Base-by-base conservation (phyloP, 2,113 vertebrate genomes). In the Acanthochromis polyacanthus region DNA sequence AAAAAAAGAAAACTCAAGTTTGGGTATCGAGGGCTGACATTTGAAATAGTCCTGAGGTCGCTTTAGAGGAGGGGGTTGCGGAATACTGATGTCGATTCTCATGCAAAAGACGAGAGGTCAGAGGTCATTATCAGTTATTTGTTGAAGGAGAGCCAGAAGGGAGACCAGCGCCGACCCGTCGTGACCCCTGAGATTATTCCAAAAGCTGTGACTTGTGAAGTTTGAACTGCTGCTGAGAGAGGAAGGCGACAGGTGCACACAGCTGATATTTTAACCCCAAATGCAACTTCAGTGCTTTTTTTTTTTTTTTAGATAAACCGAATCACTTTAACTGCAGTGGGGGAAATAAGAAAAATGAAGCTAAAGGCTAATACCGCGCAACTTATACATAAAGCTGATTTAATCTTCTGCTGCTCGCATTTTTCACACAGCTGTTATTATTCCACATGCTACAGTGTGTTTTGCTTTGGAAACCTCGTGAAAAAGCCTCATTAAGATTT, bases 81-180 rank as follows among this genome's bases (percentile, higher is more conserved):
- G 89, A 93, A 90, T 87, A 82, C 90, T 88, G 86, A 93, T 90
- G 94, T 90, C 89, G 89, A 96, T 97, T 97, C 92, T 96, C 80
- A 96, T 96, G 95, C 94, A 95, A 96, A 30, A 96, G 95, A 95
- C 22, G 16, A 64, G 75, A 84, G 94, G 93, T 93, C 93, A 94
- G 78, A 91, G 96, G 95, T 96, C 91, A 92, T 90, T 93, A 89
- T 91, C 93, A 94, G 94, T 94, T 95, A 93, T 96, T 96, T 96
- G 95, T 95, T 95, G 92, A 88, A 94, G 93, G 93, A 94, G 89
- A 93, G 92, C 88, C 94, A 88, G 43, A 64, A 88, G 92, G 89
- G 93, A 93, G 94, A 91, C 90, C 90, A 86, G 87, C 78, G 58
- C 75, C 88, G 94, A 95, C 94, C 93, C 92, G 82, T 5, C 10